Conservation (phyloP, 2,797 vertebrate genomes). For the Notamacropus eugenii region DNA sequence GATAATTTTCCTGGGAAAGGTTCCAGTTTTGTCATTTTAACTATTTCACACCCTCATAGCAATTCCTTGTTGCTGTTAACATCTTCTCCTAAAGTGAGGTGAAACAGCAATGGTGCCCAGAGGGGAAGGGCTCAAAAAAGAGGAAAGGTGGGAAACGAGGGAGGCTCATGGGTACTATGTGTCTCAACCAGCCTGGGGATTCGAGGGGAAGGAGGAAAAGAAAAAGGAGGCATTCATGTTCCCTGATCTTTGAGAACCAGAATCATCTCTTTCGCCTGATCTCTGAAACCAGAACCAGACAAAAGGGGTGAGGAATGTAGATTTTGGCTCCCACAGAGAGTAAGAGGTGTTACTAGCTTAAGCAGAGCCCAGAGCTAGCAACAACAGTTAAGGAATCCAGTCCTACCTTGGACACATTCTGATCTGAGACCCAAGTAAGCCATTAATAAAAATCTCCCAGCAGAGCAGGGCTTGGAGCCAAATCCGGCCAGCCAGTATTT, state of each 20-base stretch:
- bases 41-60: not conserved
- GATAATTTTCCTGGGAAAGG: not conserved
- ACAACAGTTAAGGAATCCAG: not conserved
- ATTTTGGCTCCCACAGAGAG: not conserved
- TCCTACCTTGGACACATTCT: not conserved
- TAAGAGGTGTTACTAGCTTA: not conserved
- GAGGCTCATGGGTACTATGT: not conserved
- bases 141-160: not conserved
- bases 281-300: not conserved
- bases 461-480: not conserved
- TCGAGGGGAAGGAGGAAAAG: not conserved
- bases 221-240: not conserved
- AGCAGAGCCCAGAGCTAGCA: not conserved
- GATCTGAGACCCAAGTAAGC: not conserved
- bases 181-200: not conserved
- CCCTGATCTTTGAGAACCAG: not conserved
- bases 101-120: not conserved
- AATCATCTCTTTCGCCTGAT: not conserved
- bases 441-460: not conserved
- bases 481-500: not conserved
- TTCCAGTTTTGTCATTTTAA: not conserved
- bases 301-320: not conserved
- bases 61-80: not conserved
- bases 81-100: not conserved
- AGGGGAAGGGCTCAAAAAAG: not conserved